A percentile compares a stretch with the other conserved stretches of the same genome.
These are phyloP conservation scores for Myiozetetes cayanensis DNA, from an alignment of 2,113 vertebrate species.

Conservation along the genomic window DNA sequence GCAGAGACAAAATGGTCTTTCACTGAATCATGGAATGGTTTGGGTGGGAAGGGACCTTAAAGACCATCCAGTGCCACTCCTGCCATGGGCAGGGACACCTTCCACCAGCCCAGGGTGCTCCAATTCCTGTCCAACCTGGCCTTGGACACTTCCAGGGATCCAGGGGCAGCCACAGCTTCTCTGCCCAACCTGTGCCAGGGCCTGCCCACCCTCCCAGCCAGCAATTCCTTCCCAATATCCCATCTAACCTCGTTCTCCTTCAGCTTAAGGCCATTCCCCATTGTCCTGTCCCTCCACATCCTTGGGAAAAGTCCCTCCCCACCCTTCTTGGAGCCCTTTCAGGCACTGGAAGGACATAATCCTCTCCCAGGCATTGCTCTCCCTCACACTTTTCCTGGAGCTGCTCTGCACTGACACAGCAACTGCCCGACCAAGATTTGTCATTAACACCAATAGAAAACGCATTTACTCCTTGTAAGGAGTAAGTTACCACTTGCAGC, in stretches of 20 bases:
- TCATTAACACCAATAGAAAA: background rate
- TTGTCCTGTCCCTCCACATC: background rate
- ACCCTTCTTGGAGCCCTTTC: background rate
- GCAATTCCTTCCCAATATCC: background rate
- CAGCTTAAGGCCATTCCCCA: background rate
- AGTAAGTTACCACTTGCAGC: background rate
- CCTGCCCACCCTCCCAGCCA: background rate
- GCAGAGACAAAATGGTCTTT: background rate
- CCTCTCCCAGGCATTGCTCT: background rate
- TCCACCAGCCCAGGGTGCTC: background rate
- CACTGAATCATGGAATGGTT: background rate
- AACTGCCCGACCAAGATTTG: background rate
- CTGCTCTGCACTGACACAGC: background rate
- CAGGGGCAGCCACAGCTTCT: background rate
- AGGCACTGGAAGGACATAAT: background rate
- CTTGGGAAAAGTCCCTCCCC: background rate
- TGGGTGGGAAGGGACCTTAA: background rate
- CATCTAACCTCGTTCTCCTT: rapidly evolving
- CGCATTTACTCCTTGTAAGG: conserved; percentile 6
- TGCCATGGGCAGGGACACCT: background rate
- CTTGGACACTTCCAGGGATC: background rate
- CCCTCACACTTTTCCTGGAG: background rate
- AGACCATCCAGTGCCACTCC: background rate
- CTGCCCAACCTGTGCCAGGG: background rate
- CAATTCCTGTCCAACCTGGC: background rate